Conservation (phyloP, 2,797 vertebrate species). For the Protonibea diacanthus region DNA sequence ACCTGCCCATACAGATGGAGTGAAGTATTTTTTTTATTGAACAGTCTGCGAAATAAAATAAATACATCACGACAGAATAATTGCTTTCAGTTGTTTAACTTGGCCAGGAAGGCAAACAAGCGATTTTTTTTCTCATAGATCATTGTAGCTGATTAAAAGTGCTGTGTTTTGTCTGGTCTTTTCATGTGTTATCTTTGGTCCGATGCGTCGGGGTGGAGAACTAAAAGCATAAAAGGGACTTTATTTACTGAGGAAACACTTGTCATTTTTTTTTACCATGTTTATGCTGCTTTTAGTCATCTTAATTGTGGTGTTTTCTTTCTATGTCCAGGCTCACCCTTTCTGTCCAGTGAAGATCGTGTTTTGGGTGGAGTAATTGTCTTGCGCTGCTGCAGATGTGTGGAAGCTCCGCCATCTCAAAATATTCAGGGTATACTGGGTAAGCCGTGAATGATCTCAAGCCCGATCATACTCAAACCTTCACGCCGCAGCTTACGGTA, state of each 20-base stretch:
- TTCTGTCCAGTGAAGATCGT: conserved; percentile 94
- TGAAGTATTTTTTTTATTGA: conserved; percentile 37
- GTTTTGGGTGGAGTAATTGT: conserved; percentile 98
- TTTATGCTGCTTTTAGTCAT: conserved; percentile 6
- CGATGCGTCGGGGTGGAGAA: conserved; percentile 9
- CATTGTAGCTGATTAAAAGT: conserved; percentile 37
- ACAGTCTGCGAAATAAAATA: conserved; percentile 63
- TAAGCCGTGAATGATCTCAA: conserved; percentile 74
- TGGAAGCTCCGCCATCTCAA: conserved; percentile 88
- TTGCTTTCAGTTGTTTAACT: conserved; percentile 75
- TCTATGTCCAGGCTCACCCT: conserved; percentile 91
- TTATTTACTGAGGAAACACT: conserved; percentile 18
- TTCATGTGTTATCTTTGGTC: conserved; percentile 29
- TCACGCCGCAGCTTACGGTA: neutral
- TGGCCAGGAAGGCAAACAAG: conserved; percentile 56
- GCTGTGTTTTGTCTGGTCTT: conserved; percentile 30
- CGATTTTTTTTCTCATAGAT: conserved; percentile 24
- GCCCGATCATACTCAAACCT: neutral
- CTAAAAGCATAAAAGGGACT: neutral
- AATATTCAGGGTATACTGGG: conserved; percentile 94
- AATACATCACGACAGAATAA: conserved; percentile 63
- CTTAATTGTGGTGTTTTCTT: conserved; percentile 27
- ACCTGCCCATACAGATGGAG: conserved; percentile 22
- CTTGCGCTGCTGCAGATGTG: conserved; percentile 93
- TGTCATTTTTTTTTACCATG: conserved; percentile 8